Conservation (phyloP, 2,888 invertebrate genomes). For the Hypena proboscidalis region DNA sequence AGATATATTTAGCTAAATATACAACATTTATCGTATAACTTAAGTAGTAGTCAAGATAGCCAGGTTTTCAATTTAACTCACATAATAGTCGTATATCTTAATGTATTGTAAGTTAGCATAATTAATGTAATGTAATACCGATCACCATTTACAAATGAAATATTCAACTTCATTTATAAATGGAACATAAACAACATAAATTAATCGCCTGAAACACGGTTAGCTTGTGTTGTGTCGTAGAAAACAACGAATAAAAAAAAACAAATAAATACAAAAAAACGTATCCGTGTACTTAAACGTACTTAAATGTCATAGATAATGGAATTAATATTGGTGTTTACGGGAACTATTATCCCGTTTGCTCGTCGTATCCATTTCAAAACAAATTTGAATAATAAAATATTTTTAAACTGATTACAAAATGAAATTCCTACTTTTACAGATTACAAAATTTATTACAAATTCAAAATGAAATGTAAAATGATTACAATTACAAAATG, state of each 20-base stretch:
- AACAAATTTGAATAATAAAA: constrained; percentile 29
- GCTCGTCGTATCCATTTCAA: constrained; percentile 73
- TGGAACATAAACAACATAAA: constrained; percentile 57
- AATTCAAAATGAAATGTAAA: too few species aligned
- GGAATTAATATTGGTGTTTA: constrained; percentile 71
- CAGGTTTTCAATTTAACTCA: constrained; percentile 84
- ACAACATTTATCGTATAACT: constrained; percentile 72
- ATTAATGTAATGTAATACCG: constrained; percentile 81
- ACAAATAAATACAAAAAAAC: constrained; percentile 77
- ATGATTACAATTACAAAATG: too few species aligned
- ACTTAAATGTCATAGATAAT: constrained; percentile 78
- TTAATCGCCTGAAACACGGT: constrained; percentile 47
- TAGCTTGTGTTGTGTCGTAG: constrained; percentile 69
- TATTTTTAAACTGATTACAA: too few species aligned
- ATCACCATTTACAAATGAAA: constrained; percentile 46
- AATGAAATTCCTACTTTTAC: too few species aligned
- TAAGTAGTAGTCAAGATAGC: constrained; percentile 84
- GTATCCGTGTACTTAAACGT: constrained; percentile 67
- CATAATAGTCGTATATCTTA: constrained; percentile 72
- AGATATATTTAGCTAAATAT: constrained; percentile 79
- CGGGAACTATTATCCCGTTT: constrained; percentile 51
- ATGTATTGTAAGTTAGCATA: constrained; percentile 73
- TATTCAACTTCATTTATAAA: constrained; percentile 57
- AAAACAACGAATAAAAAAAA: constrained; percentile 79
- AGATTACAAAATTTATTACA: too few species aligned